Evolutionary conservation across 2,888 invertebrate genomes (phyloP).

Genomic region (Sipunculus nudus): DNA sequence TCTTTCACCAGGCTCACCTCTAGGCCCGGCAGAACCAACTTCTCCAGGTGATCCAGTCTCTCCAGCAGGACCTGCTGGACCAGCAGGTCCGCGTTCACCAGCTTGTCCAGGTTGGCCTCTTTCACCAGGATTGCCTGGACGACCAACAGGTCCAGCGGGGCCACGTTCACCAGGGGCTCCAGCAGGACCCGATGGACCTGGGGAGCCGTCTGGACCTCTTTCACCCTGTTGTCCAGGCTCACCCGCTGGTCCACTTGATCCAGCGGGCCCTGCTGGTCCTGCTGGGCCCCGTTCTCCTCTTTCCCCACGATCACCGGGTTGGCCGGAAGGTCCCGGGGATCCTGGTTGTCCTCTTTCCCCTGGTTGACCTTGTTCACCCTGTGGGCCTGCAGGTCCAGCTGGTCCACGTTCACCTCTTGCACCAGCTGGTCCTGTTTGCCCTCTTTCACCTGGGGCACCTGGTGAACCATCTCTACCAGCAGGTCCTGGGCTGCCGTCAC

Average conservation of each 20-base stretch:
- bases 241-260: slow-evolving; percentile 9
- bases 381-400: slow-evolving; percentile 16
- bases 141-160: no score
- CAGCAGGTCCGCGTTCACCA: slow-evolving; percentile 12
- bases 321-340: slow-evolving; percentile 4
- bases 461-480: neutral
- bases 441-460: neutral
- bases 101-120: neutral
- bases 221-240: slow-evolving; percentile 8
- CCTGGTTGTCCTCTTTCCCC: slow-evolving; percentile 19
- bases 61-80: slow-evolving; percentile 13
- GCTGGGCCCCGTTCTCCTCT: no score
- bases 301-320: slow-evolving; percentile 1
- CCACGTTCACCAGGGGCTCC: neutral
- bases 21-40: neutral
- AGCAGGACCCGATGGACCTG: slow-evolving; percentile 8
- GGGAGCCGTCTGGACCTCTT: slow-evolving; percentile 4
- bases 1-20: slow-evolving; percentile 5
- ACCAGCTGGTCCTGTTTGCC: neutral
- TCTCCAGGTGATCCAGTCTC: slow-evolving; percentile 12
- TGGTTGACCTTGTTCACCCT: slow-evolving; percentile 13
- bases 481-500: slow-evolving; percentile 11
- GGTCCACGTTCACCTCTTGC: slow-evolving; percentile 3
- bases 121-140: neutral
- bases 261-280: no score